A percentile compares a stretch with the other conserved stretches of the same genome.
phyloP scores from a whole-genome alignment of 2,888 invertebrate species.

The Hemaris fuciformis region DNA sequence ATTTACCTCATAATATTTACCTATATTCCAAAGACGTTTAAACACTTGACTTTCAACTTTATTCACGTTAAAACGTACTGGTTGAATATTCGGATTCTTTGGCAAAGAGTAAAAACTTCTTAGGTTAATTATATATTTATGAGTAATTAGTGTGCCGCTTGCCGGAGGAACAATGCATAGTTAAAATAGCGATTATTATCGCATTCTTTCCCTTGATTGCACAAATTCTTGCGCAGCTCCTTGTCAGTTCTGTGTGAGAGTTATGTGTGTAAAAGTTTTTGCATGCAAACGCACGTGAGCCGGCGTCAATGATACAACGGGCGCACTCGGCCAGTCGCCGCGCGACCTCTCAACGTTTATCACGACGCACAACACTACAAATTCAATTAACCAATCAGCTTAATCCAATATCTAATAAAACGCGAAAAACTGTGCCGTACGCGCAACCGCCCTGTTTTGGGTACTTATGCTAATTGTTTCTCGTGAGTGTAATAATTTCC shows the following conservation, averaged over 20 bases:
- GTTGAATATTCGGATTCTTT: too few species aligned
- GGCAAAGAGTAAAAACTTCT: too few species aligned
- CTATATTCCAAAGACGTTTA: too few species aligned
- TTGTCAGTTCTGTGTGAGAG: constrained; percentile 1
- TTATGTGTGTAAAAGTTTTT: constrained; percentile 62
- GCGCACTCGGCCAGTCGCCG: constrained; percentile 64
- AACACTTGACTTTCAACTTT: too few species aligned
- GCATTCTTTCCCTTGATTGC: background rate
- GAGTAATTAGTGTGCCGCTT: background rate
- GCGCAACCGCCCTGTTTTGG: constrained; percentile 33
- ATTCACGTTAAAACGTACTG: too few species aligned
- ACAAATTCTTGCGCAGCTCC: background rate
- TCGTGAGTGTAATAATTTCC: constrained; percentile 55
- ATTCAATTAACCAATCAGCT: constrained; percentile 60
- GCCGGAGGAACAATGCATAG: background rate
- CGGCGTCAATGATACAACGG: constrained; percentile 65
- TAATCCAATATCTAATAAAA: constrained; percentile 49
- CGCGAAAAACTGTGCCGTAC: constrained; percentile 21
- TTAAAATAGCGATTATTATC: background rate
- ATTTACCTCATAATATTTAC: too few species aligned
- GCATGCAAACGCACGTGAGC: constrained; percentile 73
- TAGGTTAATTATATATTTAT: background rate
- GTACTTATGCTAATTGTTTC: constrained; percentile 44
- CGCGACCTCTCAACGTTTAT: constrained; percentile 72
- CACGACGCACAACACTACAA: constrained; percentile 59